phyloP scores from a whole-genome alignment of 2,797 vertebrate genomes.

The Lagodon rhomboides region DNA sequence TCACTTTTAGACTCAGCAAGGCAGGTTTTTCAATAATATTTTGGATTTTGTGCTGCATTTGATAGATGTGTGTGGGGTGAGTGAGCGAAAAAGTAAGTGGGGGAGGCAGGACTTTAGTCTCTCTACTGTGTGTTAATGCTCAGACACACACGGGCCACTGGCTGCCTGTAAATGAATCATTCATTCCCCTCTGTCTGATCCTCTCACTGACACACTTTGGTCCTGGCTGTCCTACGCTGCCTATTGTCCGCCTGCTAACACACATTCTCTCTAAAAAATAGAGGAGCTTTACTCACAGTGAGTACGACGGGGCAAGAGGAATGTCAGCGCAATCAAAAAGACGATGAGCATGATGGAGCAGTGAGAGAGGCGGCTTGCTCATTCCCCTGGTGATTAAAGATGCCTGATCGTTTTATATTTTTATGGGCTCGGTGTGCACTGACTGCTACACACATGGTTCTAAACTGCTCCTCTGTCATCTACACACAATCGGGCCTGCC shows the following conservation, averaged over 20 bases:
- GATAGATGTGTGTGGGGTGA: slow-evolving; percentile 4
- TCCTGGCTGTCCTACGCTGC: slow-evolving; percentile 8
- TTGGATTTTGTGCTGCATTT: background rate
- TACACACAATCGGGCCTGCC: slow-evolving; percentile 9
- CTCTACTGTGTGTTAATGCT: slow-evolving; percentile 50
- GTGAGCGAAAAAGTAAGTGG: slow-evolving; percentile 22
- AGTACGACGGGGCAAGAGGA: slow-evolving; percentile 16
- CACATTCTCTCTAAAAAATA: slow-evolving; percentile 36
- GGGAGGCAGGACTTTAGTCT: slow-evolving; percentile 25
- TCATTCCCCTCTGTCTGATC: slow-evolving; percentile 65
- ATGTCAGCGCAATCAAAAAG: slow-evolving; percentile 27
- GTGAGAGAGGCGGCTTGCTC: background rate
- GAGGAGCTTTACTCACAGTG: slow-evolving; percentile 23
- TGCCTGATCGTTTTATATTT: slow-evolving; percentile 25
- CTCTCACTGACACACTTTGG: slow-evolving; percentile 70
- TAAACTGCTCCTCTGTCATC: slow-evolving; percentile 15
- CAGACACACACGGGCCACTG: slow-evolving; percentile 62
- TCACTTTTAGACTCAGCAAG: background rate
- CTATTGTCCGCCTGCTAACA: slow-evolving; percentile 60
- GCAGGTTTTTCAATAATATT: background rate
- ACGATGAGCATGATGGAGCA: slow-evolving; percentile 19
- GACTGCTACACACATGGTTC: slow-evolving; percentile 17
- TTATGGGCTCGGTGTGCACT: slow-evolving; percentile 10
- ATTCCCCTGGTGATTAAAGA: slow-evolving; percentile 35
- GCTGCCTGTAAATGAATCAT: slow-evolving; percentile 79